Conservation (phyloP, 2,797 vertebrate genomes). For the Anabacerthia variegaticeps region DNA sequence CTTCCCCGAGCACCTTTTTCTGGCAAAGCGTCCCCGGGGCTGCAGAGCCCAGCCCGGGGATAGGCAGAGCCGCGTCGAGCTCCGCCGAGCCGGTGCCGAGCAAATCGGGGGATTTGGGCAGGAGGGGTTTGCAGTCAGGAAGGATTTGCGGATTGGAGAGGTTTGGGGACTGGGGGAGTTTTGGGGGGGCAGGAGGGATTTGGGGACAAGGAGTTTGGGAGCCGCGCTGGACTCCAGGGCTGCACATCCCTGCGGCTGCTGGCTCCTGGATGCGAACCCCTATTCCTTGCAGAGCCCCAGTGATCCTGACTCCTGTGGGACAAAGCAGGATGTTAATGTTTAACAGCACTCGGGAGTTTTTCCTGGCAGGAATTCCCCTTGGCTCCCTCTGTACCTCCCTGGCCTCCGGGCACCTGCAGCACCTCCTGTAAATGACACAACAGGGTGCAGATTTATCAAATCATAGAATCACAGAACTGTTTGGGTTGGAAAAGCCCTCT, state of each 20-base stretch:
- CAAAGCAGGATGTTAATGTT: neutral
- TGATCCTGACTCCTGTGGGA: neutral
- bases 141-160: too few species aligned
- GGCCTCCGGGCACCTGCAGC: neutral
- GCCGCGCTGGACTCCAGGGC: rapidly evolving
- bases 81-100: neutral
- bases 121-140: too few species aligned
- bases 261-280: neutral
- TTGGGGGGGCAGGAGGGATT: too few species aligned
- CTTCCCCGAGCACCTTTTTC: neutral
- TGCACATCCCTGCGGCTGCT: neutral
- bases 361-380: constrained; percentile 29
- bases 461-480: neutral
- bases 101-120: neutral
- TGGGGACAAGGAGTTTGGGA: neutral
- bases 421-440: rapidly evolving
- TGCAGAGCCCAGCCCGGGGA: neutral
- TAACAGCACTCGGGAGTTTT: neutral
- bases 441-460: neutral
- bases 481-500: neutral
- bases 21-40: neutral
- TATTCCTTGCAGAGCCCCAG: rapidly evolving
- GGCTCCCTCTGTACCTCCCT: neutral
- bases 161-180: too few species aligned
- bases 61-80: neutral